A percentile compares a stretch with the other conserved stretches of the same genome.
phyloP scores from a whole-genome alignment of 2,113 vertebrate species.

The Osmerus eperlanus region DNA sequence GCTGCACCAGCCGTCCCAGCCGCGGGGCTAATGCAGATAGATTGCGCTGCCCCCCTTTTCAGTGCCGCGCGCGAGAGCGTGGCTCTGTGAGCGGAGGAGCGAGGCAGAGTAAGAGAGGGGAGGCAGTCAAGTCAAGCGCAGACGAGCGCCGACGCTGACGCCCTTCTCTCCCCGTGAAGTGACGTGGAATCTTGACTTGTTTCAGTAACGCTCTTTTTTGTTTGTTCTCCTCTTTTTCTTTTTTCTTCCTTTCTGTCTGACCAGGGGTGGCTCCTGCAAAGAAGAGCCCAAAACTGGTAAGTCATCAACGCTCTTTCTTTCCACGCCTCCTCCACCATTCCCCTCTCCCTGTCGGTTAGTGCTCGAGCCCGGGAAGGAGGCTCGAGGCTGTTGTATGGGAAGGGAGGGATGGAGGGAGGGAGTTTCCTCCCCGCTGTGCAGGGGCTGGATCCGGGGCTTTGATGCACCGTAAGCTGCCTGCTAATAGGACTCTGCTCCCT shows the following conservation, averaged over 20 bases:
- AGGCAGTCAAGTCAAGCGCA: constrained; percentile 43
- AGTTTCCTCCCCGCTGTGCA: constrained; percentile 1
- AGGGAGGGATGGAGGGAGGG: background rate
- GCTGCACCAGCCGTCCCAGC: constrained; percentile 75
- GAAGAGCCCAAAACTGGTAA: constrained; percentile 99
- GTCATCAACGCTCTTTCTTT: constrained; percentile 38
- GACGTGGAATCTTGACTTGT: background rate
- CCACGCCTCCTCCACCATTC: constrained; percentile 54
- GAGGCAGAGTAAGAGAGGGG: constrained; percentile 47
- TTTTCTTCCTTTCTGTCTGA: constrained; percentile 60
- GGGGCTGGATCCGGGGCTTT: background rate
- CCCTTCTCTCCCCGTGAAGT: constrained; percentile 34
- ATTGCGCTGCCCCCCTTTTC: constrained; percentile 71
- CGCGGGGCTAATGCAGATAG: constrained; percentile 83
- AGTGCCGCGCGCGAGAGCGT: constrained; percentile 65
- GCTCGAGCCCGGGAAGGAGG: background rate
- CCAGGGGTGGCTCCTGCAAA: constrained; percentile 94
- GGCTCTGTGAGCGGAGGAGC: constrained; percentile 40
- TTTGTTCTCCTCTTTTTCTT: constrained; percentile 65
- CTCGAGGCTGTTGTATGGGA: background rate
- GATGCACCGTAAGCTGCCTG: background rate
- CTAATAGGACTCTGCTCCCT: background rate
- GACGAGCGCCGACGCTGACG: constrained; percentile 76
- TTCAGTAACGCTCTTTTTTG: constrained; percentile 51
- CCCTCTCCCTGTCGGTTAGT: constrained; percentile 23